Percentiles rank a stretch among this genome's conserved stretches.
Evolutionary conservation across 2,888 invertebrate genomes (phyloP).

Genomic region (Junonia oenone): DNA sequence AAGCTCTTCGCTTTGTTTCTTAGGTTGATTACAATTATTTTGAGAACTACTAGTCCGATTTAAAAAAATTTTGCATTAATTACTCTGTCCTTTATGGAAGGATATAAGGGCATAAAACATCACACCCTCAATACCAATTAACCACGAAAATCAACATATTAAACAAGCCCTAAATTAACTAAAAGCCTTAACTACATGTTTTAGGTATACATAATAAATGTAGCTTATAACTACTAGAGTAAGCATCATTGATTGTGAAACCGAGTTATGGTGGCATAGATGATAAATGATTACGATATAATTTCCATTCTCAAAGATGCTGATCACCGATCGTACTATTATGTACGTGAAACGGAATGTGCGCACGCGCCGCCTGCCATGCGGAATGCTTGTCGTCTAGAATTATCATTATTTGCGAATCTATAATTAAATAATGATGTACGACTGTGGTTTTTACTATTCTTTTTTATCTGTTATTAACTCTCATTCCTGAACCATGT

Average conservation of each 20-base stretch:
- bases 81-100: too few relatives aligned
- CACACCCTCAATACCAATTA: too few relatives aligned
- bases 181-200: too few relatives aligned
- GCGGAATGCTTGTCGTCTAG: conserved; percentile 47
- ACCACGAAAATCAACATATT: too few relatives aligned
- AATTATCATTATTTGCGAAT: conserved; percentile 26
- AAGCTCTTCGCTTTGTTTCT: too few relatives aligned
- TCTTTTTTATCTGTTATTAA: not conserved
- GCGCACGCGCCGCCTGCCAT: conserved; percentile 58
- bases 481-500: not conserved
- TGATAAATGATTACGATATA: conserved; percentile 18
- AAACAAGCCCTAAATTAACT: not conserved
- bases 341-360: conserved; percentile 76
- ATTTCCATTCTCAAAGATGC: conserved; percentile 43
- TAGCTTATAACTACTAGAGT: not conserved
- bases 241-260: conserved; percentile 16
- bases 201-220: not conserved
- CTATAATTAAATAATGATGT: conserved; percentile 22
- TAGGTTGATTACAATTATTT: too few relatives aligned
- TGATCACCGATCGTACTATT: conserved; percentile 37
- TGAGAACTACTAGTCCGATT: too few relatives aligned
- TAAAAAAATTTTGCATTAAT: too few relatives aligned
- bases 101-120: too few relatives aligned
- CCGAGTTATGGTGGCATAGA: conserved; percentile 13
- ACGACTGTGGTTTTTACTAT: not conserved